Conservation (phyloP, 2,888 invertebrate genomes). For the Physocephala rufipes region DNA sequence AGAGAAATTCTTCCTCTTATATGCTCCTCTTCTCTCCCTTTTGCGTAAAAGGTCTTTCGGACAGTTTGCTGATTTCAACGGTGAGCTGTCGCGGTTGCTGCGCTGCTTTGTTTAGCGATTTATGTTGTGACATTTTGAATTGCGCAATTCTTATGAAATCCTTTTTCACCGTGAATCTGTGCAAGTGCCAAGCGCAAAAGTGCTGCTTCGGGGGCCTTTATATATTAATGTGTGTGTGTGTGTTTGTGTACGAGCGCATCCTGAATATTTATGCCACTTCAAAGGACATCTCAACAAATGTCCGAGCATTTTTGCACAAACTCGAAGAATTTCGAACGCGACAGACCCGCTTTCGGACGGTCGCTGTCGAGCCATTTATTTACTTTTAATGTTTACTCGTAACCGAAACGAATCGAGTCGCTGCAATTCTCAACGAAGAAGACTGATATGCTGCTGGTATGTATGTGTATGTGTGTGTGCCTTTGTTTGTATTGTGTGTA, state of each 20-base stretch:
- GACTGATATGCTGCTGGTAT: neutral
- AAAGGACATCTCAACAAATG: conserved; percentile 31
- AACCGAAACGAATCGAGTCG: conserved; percentile 30
- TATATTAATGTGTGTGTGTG: conserved; percentile 37
- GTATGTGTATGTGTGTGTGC: neutral
- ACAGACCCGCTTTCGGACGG: conserved; percentile 52
- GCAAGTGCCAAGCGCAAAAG: conserved; percentile 45
- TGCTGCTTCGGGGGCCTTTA: conserved; percentile 42
- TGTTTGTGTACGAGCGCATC: conserved; percentile 34
- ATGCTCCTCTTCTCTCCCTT: too few species aligned
- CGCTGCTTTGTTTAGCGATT: conserved; percentile 57
- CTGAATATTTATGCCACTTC: conserved; percentile 31
- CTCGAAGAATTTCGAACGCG: conserved; percentile 33
- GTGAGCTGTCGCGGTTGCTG: conserved; percentile 49
- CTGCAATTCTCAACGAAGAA: neutral
- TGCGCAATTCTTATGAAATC: conserved; percentile 66
- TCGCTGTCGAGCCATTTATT: conserved; percentile 61
- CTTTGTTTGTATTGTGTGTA: too few species aligned
- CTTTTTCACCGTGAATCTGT: conserved; percentile 51
- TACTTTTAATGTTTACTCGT: conserved; percentile 59
- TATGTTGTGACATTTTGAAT: conserved; percentile 67
- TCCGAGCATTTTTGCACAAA: conserved; percentile 31
- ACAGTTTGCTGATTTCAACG: conserved; percentile 44
- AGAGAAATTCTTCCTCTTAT: too few species aligned
- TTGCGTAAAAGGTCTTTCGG: conserved; percentile 50